Evolutionary conservation across 2,888 invertebrate species (phyloP).

Genomic region (Apoderus coryli): DNA sequence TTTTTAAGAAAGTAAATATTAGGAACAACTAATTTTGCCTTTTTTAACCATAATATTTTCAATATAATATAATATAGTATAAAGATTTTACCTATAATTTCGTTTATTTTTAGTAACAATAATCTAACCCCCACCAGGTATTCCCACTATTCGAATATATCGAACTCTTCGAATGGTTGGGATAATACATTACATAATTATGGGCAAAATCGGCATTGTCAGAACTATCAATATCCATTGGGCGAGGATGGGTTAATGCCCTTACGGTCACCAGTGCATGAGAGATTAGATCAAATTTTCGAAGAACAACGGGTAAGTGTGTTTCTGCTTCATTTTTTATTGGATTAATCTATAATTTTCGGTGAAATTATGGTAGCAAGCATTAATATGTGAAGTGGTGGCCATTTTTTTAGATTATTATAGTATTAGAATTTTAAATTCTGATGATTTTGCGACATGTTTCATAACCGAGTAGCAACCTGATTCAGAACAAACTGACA

Average conservation of each 20-base stretch:
- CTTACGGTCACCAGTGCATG: conserved; percentile 56
- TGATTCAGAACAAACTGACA: no score
- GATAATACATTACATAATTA: conserved; percentile 20
- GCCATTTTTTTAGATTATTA: no score
- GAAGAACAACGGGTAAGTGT: conserved; percentile 56
- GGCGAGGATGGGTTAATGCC: conserved; percentile 64
- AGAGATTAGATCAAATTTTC: conserved; percentile 67
- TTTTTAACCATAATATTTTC: no score
- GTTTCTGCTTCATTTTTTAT: no score
- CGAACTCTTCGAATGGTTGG: conserved; percentile 33
- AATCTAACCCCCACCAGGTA: no score
- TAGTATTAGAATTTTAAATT: no score
- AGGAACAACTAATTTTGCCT: background rate
- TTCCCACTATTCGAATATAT: conserved; percentile 26
- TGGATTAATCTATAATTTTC: no score
- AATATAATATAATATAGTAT: no score
- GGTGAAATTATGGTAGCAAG: no score
- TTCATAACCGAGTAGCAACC: no score
- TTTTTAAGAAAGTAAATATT: background rate
- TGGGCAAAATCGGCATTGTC: conserved; percentile 19
- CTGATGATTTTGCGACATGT: no score
- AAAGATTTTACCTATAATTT: conserved; percentile 7
- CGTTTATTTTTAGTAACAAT: conserved; percentile 10
- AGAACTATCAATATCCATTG: conserved; percentile 24
- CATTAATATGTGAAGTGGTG: no score